These are phyloP conservation scores for Otis tarda DNA, from an alignment of 2,113 vertebrate genomes.

Conservation along the genomic window DNA sequence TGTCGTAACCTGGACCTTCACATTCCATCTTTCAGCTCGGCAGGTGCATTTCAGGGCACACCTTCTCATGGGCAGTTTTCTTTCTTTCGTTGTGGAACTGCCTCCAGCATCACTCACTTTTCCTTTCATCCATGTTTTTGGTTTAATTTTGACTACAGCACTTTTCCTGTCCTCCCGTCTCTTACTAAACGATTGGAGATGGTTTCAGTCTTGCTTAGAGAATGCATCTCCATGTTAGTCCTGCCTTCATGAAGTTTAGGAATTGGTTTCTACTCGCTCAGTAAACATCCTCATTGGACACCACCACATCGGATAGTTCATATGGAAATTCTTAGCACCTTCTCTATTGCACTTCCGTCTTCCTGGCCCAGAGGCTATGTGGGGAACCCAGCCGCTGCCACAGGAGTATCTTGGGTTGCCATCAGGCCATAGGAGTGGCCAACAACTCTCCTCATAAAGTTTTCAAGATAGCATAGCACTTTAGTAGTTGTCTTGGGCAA, in stretches of 20 bases:
- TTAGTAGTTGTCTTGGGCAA: background rate
- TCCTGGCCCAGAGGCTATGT: background rate
- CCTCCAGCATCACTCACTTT: background rate
- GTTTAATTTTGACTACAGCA: background rate
- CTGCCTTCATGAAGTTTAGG: background rate
- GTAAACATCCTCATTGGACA: background rate
- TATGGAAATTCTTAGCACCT: background rate
- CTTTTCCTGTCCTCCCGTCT: background rate
- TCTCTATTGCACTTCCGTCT: background rate
- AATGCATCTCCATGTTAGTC: background rate
- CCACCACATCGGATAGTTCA: background rate
- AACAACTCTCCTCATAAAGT: background rate
- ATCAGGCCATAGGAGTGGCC: background rate
- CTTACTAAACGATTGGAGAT: background rate
- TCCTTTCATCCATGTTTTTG: background rate
- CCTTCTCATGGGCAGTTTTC: background rate
- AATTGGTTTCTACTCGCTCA: background rate
- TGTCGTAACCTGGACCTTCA: background rate
- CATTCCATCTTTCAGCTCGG: background rate
- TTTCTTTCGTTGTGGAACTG: background rate
- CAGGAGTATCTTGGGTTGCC: background rate
- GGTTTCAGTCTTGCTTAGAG: background rate
- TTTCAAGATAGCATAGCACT: background rate
- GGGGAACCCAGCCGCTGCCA: background rate
- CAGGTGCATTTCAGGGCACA: background rate